Evolutionary conservation across 2,113 vertebrate species (phyloP).

Genomic region (Misgurnus mizolepis): DNA sequence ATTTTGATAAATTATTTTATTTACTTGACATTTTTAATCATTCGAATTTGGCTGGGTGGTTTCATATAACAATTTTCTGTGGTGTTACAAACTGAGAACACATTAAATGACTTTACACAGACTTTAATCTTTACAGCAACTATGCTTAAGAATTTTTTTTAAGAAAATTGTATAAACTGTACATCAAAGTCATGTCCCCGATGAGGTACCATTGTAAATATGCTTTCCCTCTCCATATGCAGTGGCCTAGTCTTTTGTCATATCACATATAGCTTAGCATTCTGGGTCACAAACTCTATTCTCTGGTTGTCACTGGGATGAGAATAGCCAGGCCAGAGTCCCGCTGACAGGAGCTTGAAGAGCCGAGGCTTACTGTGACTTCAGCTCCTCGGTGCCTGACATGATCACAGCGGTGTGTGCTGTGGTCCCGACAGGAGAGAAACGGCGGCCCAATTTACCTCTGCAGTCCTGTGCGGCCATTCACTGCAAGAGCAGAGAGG

Average conservation of each 20-base stretch:
- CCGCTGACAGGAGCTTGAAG: conserved; percentile 75
- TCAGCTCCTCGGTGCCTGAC: conserved; percentile 67
- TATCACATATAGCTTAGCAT: conserved; percentile 69
- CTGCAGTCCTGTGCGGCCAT: conserved; percentile 13
- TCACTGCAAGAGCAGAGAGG: conserved; percentile 1
- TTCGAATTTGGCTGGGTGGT: no score
- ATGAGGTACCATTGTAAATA: conserved; percentile 46
- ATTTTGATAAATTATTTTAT: no score
- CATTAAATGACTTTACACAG: no score
- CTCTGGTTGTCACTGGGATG: conserved; percentile 75
- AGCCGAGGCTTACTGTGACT: conserved; percentile 73
- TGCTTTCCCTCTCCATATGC: conserved; percentile 59
- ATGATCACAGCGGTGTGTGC: conserved; percentile 72
- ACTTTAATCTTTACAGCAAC: no score
- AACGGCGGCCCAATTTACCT: conserved; percentile 39
- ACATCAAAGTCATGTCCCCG: conserved; percentile 23
- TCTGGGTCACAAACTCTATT: conserved; percentile 81
- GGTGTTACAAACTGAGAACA: no score
- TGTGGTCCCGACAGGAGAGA: conserved; percentile 56
- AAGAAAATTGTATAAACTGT: conserved; percentile 21
- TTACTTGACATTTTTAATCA: no score
- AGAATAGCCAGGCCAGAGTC: conserved; percentile 78
- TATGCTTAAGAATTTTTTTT: no score
- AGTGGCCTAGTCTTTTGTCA: conserved; percentile 61
- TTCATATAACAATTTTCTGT: no score